Conservation (phyloP, 1,140 invertebrate genomes). For the Heliconius hewitsoni region DNA sequence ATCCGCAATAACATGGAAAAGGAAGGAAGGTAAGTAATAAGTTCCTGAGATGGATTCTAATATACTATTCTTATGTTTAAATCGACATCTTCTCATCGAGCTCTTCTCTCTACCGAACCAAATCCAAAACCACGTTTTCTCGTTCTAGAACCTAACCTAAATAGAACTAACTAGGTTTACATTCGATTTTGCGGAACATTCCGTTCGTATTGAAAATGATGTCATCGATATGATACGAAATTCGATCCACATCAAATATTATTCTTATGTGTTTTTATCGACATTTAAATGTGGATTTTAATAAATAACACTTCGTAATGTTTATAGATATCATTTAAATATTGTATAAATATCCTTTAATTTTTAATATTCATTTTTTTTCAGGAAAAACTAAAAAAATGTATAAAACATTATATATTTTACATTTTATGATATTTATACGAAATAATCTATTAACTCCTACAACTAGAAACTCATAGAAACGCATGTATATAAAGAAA, state of each 20-base stretch:
- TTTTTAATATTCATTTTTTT: neutral
- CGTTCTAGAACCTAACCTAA: neutral
- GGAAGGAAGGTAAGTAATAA: too few relatives aligned
- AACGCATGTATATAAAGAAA: too few relatives aligned
- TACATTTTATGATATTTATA: too few relatives aligned
- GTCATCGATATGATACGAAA: constrained; percentile 24
- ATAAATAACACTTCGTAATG: neutral
- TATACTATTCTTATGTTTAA: too few relatives aligned
- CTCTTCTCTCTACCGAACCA: neutral
- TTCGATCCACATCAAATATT: constrained; percentile 21
- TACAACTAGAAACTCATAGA: too few relatives aligned
- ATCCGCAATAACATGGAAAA: too few relatives aligned
- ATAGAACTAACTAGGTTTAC: neutral
- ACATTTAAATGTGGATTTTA: neutral
- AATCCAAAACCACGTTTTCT: neutral
- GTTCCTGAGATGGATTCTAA: too few relatives aligned
- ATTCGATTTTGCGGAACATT: neutral
- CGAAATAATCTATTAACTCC: too few relatives aligned
- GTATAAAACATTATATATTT: too few relatives aligned
- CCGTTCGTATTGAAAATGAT: constrained; percentile 19
- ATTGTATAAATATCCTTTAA: too few relatives aligned
- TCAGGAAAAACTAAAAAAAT: too few relatives aligned
- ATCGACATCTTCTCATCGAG: too few relatives aligned
- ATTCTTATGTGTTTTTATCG: constrained; percentile 10
- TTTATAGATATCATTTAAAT: neutral